Conservation (phyloP, 2,888 invertebrate species). For the Eilema sororculum region DNA sequence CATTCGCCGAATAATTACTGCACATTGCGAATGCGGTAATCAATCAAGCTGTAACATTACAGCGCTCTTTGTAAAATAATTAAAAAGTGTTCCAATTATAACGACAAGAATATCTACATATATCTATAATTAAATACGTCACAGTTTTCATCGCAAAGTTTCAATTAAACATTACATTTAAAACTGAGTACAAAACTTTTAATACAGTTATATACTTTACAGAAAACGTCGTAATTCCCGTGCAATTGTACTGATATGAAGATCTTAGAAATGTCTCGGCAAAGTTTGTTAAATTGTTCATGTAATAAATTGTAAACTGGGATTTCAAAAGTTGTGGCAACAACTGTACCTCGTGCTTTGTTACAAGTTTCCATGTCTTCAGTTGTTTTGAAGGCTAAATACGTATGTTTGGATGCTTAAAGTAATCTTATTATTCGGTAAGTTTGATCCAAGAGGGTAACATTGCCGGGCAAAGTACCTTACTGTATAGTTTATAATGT, state of each 20-base stretch:
- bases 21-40: neutral
- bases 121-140: neutral
- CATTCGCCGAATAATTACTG: no score
- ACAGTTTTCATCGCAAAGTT: conserved; percentile 1
- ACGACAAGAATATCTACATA: neutral
- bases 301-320: conserved; percentile 60
- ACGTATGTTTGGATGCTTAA: conserved; percentile 34
- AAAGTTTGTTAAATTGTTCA: conserved; percentile 58
- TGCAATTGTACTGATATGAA: conserved; percentile 40
- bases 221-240: conserved; percentile 17
- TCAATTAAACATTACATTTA: conserved; percentile 6
- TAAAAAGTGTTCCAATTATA: conserved; percentile 6
- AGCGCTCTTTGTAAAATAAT: neutral
- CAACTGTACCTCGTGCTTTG: conserved; percentile 56
- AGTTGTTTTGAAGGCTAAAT: conserved; percentile 33
- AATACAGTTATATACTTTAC: conserved; percentile 7
- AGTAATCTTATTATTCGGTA: conserved; percentile 21
- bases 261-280: conserved; percentile 52
- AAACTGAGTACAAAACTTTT: conserved; percentile 9
- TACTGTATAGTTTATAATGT: neutral
- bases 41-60: no score
- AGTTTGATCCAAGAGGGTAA: conserved; percentile 19
- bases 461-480: neutral
- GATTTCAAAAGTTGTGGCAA: conserved; percentile 59
- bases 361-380: conserved; percentile 50